Conservation (phyloP, 2,113 vertebrate species). For the Terrapene triunguis region DNA sequence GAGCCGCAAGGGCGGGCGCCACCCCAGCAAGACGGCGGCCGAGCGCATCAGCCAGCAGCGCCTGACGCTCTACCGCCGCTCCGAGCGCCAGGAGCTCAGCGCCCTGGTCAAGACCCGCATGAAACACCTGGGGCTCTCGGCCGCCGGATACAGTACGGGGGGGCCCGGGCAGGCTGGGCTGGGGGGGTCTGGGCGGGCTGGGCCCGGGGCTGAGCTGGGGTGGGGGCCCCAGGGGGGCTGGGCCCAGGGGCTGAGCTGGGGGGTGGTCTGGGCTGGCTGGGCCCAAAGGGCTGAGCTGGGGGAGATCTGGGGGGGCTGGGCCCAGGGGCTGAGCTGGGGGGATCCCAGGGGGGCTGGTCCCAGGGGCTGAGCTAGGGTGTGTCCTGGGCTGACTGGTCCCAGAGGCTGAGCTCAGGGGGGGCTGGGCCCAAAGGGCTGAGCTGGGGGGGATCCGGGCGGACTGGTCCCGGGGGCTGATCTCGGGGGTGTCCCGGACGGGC, state of each 20-base stretch:
- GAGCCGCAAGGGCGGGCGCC: slow-evolving; percentile 83
- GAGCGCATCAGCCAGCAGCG: slow-evolving; percentile 87
- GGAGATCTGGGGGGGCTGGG: too few relatives aligned
- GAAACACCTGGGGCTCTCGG: slow-evolving; percentile 86
- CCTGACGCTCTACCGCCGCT: slow-evolving; percentile 83
- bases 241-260: too few relatives aligned
- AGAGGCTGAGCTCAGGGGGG: too few relatives aligned
- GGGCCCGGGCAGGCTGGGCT: neutral
- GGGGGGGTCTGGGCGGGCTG: too few relatives aligned
- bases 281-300: too few relatives aligned
- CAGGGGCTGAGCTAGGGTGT: neutral
- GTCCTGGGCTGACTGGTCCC: too few relatives aligned
- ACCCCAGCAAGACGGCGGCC: slow-evolving; percentile 76
- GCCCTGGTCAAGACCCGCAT: slow-evolving; percentile 84
- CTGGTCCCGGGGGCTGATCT: too few relatives aligned
- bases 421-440: too few relatives aligned
- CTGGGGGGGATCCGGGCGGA: too few relatives aligned
- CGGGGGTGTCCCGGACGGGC: too few relatives aligned
- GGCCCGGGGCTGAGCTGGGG: neutral
- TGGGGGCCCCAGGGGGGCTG: too few relatives aligned
- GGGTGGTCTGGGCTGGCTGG: too few relatives aligned
- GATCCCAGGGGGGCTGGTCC: neutral
- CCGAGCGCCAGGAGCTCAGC: slow-evolving; percentile 86
- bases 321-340: neutral
- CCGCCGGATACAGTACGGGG: slow-evolving; percentile 82